These are phyloP conservation scores for Leptopilina syphax DNA, from an alignment of 2,888 invertebrate species.

Conservation along the genomic window DNA sequence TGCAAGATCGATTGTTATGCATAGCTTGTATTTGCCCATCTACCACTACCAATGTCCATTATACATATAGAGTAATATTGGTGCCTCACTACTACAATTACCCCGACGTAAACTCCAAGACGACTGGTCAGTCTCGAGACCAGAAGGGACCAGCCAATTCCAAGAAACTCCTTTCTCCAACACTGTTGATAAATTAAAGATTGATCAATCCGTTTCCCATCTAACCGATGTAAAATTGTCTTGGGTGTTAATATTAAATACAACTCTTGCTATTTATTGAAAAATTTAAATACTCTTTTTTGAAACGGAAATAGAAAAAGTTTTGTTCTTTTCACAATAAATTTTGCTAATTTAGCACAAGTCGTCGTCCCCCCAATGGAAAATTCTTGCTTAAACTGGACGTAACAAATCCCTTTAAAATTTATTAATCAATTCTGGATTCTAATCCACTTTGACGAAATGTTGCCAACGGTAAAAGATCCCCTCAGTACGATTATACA, in stretches of 20 bases:
- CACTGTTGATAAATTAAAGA: conserved; percentile 49
- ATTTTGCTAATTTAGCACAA: too few relatives aligned
- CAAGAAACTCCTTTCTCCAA: conserved; percentile 70
- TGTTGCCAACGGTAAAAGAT: too few relatives aligned
- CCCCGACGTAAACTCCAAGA: conserved; percentile 57
- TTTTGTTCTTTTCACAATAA: too few relatives aligned
- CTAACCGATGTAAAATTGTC: neutral
- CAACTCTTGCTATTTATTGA: too few relatives aligned
- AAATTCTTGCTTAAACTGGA: too few relatives aligned
- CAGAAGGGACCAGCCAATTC: conserved; percentile 68
- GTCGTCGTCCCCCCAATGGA: too few relatives aligned
- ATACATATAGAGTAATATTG: conserved; percentile 24
- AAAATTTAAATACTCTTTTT: too few relatives aligned
- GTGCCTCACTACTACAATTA: conserved; percentile 43
- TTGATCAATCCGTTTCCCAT: conserved; percentile 38
- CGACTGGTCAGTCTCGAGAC: conserved; percentile 62
- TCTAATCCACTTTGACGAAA: too few relatives aligned
- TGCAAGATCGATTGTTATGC: conserved; percentile 77
- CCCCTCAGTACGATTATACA: neutral
- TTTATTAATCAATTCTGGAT: too few relatives aligned
- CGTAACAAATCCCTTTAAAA: too few relatives aligned
- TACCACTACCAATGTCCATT: conserved; percentile 54
- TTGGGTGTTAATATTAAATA: too few relatives aligned
- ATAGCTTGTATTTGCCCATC: conserved; percentile 77
- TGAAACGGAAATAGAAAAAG: too few relatives aligned